Evolutionary conservation across 2,113 vertebrate species (phyloP).

Genomic region (Pelecanus crispus): DNA sequence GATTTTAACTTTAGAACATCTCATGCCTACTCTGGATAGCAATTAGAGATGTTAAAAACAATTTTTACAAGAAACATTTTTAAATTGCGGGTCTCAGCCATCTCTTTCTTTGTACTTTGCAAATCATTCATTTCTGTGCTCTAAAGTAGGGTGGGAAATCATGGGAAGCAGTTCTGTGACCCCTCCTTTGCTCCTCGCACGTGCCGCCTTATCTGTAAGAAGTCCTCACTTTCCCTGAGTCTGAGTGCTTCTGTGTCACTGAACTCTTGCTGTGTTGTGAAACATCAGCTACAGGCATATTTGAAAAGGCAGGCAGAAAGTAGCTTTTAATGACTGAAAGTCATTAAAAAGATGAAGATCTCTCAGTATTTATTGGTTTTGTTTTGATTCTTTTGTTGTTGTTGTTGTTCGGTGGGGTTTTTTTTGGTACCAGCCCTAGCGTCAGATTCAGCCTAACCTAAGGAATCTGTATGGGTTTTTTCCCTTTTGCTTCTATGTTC

Average conservation of each 20-base stretch:
- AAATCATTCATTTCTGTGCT: not conserved
- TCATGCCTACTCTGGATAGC: not conserved
- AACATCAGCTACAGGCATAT: not conserved
- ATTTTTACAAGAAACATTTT: not conserved
- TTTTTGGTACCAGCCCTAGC: not conserved
- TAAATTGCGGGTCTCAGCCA: not conserved
- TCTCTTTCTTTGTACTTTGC: not conserved
- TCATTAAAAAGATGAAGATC: not conserved
- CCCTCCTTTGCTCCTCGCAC: not conserved
- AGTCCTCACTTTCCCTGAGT: not conserved
- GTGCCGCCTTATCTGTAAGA: not conserved
- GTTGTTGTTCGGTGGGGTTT: not conserved
- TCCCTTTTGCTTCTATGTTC: not conserved
- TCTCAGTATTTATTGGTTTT: not conserved
- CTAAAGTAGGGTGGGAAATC: not conserved
- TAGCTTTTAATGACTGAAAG: not conserved
- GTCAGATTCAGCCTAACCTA: not conserved
- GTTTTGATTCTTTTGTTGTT: not conserved
- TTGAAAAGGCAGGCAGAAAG: not conserved
- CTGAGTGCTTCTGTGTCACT: not conserved
- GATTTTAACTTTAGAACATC: not conserved
- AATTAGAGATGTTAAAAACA: not conserved
- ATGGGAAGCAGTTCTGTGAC: not conserved
- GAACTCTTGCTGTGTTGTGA: not conserved
- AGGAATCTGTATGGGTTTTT: not conserved